Conservation (phyloP, 2,888 invertebrate species). For the Didymodactylos carnosus region DNA sequence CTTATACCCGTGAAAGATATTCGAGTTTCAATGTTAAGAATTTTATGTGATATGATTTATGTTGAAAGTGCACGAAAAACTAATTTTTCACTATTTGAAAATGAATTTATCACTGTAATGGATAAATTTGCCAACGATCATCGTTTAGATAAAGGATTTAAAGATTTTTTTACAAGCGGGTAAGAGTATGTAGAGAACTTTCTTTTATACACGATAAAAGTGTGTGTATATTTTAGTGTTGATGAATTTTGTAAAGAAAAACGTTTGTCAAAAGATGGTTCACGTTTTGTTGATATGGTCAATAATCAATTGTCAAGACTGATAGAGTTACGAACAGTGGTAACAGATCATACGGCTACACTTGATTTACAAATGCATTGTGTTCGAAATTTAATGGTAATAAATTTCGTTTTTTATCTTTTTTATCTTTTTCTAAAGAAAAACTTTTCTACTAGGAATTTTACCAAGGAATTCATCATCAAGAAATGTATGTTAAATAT, state of each 20-base stretch:
- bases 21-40: constrained; percentile 66
- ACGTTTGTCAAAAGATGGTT: background rate
- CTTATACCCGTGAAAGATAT: constrained; percentile 65
- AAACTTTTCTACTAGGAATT: constrained; percentile 8
- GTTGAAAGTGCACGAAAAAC: background rate
- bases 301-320: background rate
- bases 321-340: background rate
- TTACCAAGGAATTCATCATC: constrained; percentile 46
- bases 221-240: too few relatives aligned
- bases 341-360: background rate
- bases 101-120: background rate
- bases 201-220: too few relatives aligned
- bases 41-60: constrained; percentile 70
- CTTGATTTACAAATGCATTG: background rate
- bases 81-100: background rate
- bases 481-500: constrained; percentile 82
- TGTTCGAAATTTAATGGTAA: background rate
- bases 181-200: background rate
- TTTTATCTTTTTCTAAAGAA: too few relatives aligned
- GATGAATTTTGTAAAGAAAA: background rate
- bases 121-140: background rate
- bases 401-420: background rate
- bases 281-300: background rate
- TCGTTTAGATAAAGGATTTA: background rate
- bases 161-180: background rate